Conservation (phyloP, 2,797 vertebrate genomes). For the Pseudomugil gertrudae region DNA sequence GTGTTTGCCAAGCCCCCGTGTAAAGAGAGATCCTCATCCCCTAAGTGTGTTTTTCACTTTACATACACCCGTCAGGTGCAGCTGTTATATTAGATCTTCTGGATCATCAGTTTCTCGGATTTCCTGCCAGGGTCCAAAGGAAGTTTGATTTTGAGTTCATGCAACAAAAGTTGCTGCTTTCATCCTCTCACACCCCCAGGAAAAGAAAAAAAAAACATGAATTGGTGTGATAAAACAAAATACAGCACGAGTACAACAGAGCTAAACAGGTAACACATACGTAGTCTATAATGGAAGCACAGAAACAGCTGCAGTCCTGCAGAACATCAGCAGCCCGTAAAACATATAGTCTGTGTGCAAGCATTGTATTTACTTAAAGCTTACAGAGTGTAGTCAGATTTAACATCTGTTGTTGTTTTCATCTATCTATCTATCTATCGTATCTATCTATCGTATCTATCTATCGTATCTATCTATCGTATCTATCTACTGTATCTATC, state of each 20-base stretch:
- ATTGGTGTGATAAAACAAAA: not conserved
- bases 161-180: slow-evolving; percentile 1
- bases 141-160: not conserved
- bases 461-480: too few relatives aligned
- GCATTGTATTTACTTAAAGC: not conserved
- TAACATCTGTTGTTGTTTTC: not conserved
- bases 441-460: too few relatives aligned
- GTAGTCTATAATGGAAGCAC: not conserved
- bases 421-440: too few relatives aligned
- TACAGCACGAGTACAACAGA: not conserved
- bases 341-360: not conserved
- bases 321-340: not conserved
- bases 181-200: not conserved
- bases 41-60: slow-evolving; percentile 4
- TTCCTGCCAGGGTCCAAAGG: not conserved
- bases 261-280: not conserved
- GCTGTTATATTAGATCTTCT: not conserved
- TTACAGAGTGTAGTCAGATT: not conserved
- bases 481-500: too few relatives aligned
- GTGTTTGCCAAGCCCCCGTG: slow-evolving; percentile 23
- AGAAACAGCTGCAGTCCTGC: not conserved
- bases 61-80: slow-evolving; percentile 7
- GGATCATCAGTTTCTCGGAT: not conserved
- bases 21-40: slow-evolving; percentile 18
- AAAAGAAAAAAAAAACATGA: not conserved